Evolutionary conservation across 2,113 vertebrate genomes (phyloP).

Genomic region (Chitala chitala): DNA sequence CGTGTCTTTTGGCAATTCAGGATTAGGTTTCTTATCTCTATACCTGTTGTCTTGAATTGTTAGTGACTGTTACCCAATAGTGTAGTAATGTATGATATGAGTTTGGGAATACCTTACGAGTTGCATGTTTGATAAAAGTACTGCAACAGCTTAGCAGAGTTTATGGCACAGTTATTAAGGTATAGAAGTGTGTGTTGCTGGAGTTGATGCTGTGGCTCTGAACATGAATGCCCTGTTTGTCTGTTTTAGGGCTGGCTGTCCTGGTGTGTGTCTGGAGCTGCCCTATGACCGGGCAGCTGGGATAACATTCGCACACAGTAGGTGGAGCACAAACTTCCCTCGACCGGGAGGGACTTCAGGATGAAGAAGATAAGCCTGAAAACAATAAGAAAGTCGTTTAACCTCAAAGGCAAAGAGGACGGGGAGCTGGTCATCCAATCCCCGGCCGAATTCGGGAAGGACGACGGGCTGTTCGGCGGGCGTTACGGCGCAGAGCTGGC

Average conservation of each 20-base stretch:
- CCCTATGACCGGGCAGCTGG: slow-evolving; percentile 70
- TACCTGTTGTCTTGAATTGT: too few relatives aligned
- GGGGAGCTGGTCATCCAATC: slow-evolving; percentile 89
- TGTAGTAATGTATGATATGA: too few relatives aligned
- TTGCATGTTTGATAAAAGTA: background rate
- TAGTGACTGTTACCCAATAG: too few relatives aligned
- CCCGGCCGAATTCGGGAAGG: slow-evolving; percentile 83
- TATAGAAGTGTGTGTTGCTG: background rate
- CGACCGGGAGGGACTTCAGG: slow-evolving; percentile 65
- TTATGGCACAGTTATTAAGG: background rate
- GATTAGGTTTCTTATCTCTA: too few relatives aligned
- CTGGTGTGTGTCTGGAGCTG: slow-evolving; percentile 67
- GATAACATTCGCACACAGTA: slow-evolving; percentile 56
- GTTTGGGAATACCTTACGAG: too few relatives aligned
- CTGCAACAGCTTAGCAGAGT: background rate
- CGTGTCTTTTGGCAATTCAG: too few relatives aligned
- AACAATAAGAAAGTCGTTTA: slow-evolving; percentile 96
- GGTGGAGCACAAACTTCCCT: slow-evolving; percentile 53
- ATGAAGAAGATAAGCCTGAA: slow-evolving; percentile 99
- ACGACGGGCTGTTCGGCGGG: slow-evolving; percentile 85
- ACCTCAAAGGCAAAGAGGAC: slow-evolving; percentile 95
- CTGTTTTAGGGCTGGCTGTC: slow-evolving; percentile 57
- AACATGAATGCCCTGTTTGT: background rate
- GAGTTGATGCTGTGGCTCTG: background rate
- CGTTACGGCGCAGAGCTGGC: slow-evolving; percentile 89